A percentile compares a stretch with the other conserved stretches of the same genome.
Conservation (phyloP, 2,797 vertebrate species). For the Neosilurus hyrtlii region DNA sequence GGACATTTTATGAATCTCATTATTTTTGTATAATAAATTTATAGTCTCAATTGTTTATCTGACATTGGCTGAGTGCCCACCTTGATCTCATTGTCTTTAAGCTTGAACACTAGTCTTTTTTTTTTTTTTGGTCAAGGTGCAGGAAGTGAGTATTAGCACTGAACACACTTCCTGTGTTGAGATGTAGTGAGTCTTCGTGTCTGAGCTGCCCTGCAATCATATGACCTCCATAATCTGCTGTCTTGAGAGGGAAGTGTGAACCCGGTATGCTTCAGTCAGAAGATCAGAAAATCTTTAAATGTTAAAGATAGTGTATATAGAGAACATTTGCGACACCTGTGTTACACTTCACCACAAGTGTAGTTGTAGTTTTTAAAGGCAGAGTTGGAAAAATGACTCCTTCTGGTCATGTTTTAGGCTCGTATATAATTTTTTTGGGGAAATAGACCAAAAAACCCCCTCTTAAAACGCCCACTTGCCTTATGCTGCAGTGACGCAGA, state of each 20-base stretch:
- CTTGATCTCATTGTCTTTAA: slow-evolving; percentile 5
- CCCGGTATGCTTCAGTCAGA: background rate
- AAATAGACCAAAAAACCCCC: background rate
- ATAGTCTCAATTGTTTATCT: background rate
- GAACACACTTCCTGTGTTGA: slow-evolving; percentile 73
- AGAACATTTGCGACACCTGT: too few relatives aligned
- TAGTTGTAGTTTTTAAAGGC: background rate
- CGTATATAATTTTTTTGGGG: background rate
- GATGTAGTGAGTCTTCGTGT: slow-evolving; percentile 61
- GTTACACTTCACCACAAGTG: background rate
- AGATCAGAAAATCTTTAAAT: background rate
- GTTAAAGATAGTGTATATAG: background rate
- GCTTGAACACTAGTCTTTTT: slow-evolving; percentile 36
- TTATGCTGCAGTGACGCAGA: background rate
- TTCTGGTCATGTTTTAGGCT: background rate
- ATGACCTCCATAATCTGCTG: slow-evolving; percentile 63
- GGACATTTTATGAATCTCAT: background rate
- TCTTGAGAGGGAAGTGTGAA: slow-evolving; percentile 56
- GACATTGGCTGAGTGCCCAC: slow-evolving; percentile 35
- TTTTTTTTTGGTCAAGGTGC: slow-evolving; percentile 56
- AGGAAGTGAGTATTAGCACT: slow-evolving; percentile 69
- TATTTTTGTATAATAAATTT: background rate
- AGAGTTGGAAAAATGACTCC: background rate
- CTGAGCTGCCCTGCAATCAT: slow-evolving; percentile 69
- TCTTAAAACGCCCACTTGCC: too few relatives aligned